Percentiles rank a stretch among this genome's conserved stretches.
These are phyloP conservation scores for Nebria salina DNA, from an alignment of 2,888 invertebrate species.

Conservation along the genomic window DNA sequence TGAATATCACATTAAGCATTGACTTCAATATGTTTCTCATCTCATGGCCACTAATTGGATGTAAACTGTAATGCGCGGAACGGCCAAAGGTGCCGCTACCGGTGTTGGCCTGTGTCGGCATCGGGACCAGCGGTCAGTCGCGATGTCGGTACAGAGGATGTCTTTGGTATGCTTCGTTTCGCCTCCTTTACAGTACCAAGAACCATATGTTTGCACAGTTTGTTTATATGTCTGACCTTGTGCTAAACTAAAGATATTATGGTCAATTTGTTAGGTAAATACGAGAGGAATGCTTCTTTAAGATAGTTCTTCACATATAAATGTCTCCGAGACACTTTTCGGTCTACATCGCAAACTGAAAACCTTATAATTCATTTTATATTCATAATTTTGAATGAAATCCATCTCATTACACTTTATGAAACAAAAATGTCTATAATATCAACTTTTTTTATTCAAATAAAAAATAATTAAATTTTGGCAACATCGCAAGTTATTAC, in stretches of 20 bases:
- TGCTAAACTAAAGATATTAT: not conserved
- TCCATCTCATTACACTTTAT: too few species aligned
- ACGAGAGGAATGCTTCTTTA: not conserved
- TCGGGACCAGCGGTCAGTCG: not conserved
- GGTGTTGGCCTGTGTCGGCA: slow-evolving; percentile 28
- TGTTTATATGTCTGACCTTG: not conserved
- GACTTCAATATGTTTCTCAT: slow-evolving; percentile 34
- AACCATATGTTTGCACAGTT: not conserved
- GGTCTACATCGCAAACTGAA: too few species aligned
- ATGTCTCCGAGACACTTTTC: too few species aligned
- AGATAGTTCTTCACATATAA: too few species aligned
- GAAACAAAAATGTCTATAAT: too few species aligned
- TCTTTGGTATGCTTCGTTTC: not conserved
- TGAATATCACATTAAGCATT: slow-evolving; percentile 27
- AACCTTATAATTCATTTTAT: too few species aligned
- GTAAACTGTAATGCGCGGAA: slow-evolving; percentile 18
- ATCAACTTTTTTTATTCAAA: too few species aligned
- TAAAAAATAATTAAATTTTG: too few species aligned
- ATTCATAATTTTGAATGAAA: too few species aligned
- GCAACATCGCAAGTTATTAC: too few species aligned
- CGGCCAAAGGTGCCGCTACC: slow-evolving; percentile 40
- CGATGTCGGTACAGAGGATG: not conserved
- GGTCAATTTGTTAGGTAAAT: not conserved
- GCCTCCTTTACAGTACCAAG: not conserved
- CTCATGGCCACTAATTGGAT: slow-evolving; percentile 41